phyloP scores from a whole-genome alignment of 2,797 vertebrate species.

The Graptemys geographica region DNA sequence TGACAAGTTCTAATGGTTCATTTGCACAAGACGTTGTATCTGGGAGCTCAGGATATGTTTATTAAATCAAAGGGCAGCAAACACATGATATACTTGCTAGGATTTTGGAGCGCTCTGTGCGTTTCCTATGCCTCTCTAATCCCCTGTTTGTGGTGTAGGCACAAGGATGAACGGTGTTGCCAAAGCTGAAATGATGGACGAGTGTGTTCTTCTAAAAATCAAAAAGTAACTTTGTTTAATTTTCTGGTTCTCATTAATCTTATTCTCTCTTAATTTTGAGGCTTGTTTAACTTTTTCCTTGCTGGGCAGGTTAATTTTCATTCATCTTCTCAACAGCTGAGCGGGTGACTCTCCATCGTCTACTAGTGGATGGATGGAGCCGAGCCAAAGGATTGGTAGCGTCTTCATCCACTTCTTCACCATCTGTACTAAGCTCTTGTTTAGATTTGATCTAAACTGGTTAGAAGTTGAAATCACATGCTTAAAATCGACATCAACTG shows the following conservation, averaged over 20 bases:
- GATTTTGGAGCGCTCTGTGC: background rate
- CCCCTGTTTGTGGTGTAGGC: background rate
- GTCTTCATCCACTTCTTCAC: no score
- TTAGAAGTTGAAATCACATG: no score
- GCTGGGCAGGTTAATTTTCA: background rate
- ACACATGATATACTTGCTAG: background rate
- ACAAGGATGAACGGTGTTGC: no score
- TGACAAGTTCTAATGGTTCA: background rate
- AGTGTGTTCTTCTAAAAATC: background rate
- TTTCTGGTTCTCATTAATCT: background rate
- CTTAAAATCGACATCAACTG: no score
- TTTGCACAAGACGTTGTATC: background rate
- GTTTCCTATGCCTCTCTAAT: background rate
- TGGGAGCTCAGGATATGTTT: no score
- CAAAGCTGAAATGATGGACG: background rate
- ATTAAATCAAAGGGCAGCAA: background rate
- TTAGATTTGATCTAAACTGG: no score
- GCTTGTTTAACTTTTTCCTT: background rate
- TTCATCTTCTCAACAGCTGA: no score
- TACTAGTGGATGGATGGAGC: no score
- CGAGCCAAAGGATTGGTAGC: no score
- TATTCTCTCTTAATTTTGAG: background rate
- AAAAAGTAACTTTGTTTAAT: background rate
- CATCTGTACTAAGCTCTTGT: no score
- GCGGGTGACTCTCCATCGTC: no score